These are phyloP conservation scores for Brachyrhaphis roseni DNA, from an alignment of 2,797 vertebrate species.

Conservation along the genomic window DNA sequence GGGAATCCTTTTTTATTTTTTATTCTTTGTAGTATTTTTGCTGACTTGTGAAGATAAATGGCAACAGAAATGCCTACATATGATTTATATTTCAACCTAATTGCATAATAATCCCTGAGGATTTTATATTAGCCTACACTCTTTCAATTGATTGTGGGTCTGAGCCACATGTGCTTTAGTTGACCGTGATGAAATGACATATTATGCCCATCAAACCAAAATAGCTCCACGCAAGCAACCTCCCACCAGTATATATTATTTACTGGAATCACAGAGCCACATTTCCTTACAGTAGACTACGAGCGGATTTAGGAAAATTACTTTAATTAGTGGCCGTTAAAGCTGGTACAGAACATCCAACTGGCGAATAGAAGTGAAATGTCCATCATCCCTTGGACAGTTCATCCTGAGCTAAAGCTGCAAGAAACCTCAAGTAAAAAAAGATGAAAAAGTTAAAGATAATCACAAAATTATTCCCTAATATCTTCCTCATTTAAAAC, in stretches of 20 bases:
- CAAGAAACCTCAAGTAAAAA: neutral
- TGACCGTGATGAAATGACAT: constrained; percentile 1
- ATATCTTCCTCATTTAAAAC: neutral
- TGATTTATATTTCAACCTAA: neutral
- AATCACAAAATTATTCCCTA: neutral
- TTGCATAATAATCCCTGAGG: neutral
- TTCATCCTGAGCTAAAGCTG: neutral
- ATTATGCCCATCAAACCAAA: constrained; percentile 3
- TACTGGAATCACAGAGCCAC: neutral
- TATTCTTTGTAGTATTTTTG: neutral
- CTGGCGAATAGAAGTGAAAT: neutral
- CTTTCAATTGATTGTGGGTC: neutral
- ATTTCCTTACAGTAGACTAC: neutral
- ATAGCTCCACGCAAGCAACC: neutral
- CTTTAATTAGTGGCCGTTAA: neutral
- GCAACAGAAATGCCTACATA: neutral
- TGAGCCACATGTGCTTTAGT: neutral
- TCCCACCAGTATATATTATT: neutral
- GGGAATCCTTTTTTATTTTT: neutral
- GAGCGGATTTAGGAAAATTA: neutral
- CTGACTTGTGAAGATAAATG: neutral
- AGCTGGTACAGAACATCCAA: neutral
- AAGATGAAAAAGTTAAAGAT: neutral
- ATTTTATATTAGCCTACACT: neutral
- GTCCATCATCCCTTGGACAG: neutral